phyloP scores from a whole-genome alignment of 2,113 vertebrate genomes.

The Choloepus hoffmanni region DNA sequence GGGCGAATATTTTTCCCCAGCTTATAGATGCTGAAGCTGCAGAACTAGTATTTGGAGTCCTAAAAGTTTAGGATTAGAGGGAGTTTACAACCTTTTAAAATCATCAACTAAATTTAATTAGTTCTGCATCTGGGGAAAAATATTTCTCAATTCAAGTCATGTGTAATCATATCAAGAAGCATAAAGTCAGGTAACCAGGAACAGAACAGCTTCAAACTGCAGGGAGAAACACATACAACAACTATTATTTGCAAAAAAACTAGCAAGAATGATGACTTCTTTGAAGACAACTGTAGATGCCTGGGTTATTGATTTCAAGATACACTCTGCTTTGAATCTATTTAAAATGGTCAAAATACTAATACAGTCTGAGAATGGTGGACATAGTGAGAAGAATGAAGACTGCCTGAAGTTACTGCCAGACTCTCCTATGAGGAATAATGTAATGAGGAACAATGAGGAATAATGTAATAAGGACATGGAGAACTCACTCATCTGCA shows the following conservation, averaged over 20 bases:
- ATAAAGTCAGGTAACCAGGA: constrained; percentile 10
- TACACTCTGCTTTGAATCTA: constrained; percentile 20
- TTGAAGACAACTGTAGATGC: not conserved
- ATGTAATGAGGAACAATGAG: not conserved
- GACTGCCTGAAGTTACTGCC: not conserved
- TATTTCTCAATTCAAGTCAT: constrained; percentile 23
- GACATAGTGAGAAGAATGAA: not conserved
- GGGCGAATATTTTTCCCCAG: constrained; percentile 4
- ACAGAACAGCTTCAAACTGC: constrained; percentile 46
- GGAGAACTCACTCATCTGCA: not conserved
- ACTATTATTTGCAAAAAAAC: not conserved
- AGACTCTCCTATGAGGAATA: not conserved
- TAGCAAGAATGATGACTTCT: constrained; percentile 30
- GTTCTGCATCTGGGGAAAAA: constrained; percentile 61
- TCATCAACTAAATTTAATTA: constrained; percentile 75
- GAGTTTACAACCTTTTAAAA: constrained; percentile 68
- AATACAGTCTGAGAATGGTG: not conserved
- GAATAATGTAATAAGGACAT: not conserved
- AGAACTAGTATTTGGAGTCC: constrained; percentile 55
- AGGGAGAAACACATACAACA: too few species aligned
- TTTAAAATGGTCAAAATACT: not conserved
- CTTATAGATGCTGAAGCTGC: constrained; percentile 71
- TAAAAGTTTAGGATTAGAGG: constrained; percentile 77
- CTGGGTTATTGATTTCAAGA: constrained; percentile 32
- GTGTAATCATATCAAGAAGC: constrained; percentile 60